Conservation (phyloP, 2,113 vertebrate species). For the Anarhynchus alexandrinus region DNA sequence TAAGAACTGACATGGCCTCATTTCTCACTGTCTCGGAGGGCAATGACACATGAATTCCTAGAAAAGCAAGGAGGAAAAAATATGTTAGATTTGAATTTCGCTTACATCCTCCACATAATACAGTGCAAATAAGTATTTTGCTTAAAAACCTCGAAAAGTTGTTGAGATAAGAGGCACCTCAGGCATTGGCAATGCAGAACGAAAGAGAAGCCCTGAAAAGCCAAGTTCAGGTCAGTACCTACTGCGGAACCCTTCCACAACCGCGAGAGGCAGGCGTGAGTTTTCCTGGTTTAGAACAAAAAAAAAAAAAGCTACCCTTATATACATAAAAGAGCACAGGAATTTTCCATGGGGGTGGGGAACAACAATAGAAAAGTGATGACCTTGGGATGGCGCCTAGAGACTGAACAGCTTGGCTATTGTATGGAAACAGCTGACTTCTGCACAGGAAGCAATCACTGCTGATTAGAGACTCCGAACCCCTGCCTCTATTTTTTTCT, state of each 20-base stretch:
- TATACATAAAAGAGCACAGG: constrained; percentile 33
- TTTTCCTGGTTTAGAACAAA: not conserved
- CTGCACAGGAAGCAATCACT: constrained; percentile 77
- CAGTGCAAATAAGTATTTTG: not conserved
- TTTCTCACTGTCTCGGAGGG: constrained; percentile 1
- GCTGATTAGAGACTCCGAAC: constrained; percentile 60
- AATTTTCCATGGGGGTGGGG: constrained; percentile 65
- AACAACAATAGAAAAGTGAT: constrained; percentile 69
- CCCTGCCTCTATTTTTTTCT: constrained; percentile 1
- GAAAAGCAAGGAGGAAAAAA: constrained; percentile 21
- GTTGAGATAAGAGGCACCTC: not conserved
- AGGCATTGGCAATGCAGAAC: not conserved
- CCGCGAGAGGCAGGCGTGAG: constrained; percentile 13
- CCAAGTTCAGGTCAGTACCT: not conserved
- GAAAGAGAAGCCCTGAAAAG: not conserved
- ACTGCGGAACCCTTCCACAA: not conserved
- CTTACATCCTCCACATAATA: not conserved
- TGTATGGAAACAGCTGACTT: constrained; percentile 77
- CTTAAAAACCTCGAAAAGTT: not conserved
- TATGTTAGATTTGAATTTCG: not conserved
- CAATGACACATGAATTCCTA: not conserved
- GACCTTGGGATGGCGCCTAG: constrained; percentile 79
- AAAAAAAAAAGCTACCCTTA: not conserved
- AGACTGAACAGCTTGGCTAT: constrained; percentile 59
- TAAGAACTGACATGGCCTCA: not conserved